A percentile compares a stretch with the other conserved stretches of the same genome.
Conservation (phyloP, 2,797 vertebrate species). For the Tangara arthus region DNA sequence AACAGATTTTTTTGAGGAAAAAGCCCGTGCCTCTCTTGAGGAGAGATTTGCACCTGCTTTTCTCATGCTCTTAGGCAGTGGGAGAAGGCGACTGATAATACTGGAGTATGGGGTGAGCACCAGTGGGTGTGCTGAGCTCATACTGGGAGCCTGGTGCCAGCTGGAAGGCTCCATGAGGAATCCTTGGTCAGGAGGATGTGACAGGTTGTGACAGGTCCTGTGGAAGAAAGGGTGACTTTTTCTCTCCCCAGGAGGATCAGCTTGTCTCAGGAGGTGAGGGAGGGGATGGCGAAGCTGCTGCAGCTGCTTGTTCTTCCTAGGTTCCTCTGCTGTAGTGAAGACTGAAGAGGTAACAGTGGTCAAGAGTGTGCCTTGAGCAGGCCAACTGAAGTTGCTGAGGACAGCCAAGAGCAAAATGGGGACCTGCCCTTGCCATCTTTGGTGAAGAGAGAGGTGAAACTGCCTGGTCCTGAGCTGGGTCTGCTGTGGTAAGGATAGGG, state of each 20-base stretch:
- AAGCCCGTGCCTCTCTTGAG: rapidly evolving
- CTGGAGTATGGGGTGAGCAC: not conserved
- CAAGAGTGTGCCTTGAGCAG: rapidly evolving
- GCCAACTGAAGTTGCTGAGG: not conserved
- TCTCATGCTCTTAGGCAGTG: not conserved
- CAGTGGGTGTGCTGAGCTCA: not conserved
- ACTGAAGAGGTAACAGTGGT: rapidly evolving
- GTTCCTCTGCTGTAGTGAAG: not conserved
- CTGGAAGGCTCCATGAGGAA: not conserved
- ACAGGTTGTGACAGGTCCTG: not conserved
- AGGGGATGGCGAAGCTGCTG: not conserved
- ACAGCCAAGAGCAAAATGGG: not conserved
- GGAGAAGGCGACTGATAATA: not conserved
- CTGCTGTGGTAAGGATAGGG: not conserved
- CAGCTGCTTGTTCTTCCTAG: not conserved
- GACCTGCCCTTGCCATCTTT: not conserved
- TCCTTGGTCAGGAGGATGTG: not conserved
- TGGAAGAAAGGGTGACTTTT: not conserved
- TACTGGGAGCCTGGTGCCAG: not conserved
- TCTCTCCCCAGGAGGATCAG: not conserved
- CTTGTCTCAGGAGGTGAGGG: not conserved
- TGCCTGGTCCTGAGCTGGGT: not conserved
- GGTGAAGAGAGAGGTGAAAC: not conserved
- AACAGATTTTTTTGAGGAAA: not conserved
- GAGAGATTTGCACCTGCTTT: not conserved